Evolutionary conservation across 2,888 invertebrate genomes (phyloP).

Genomic region (Allygus modestus): DNA sequence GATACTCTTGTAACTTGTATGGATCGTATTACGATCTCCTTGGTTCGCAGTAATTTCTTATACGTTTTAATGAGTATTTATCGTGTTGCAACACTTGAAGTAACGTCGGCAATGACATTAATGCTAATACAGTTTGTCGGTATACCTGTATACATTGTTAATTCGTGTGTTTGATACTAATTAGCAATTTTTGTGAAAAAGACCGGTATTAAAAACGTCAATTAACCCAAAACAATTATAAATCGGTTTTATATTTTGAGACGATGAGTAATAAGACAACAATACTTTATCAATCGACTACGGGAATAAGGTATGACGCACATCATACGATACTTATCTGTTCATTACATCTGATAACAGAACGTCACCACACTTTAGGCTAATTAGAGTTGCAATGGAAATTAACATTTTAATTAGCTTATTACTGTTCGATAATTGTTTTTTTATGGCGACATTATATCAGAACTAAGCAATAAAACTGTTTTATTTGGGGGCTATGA

Average conservation of each 20-base stretch:
- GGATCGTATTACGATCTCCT: no score
- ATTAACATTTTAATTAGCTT: conserved; percentile 12
- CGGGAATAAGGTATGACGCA: neutral
- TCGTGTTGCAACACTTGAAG: no score
- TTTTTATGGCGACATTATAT: conserved; percentile 12
- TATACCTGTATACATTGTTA: no score
- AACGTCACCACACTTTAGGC: conserved; percentile 19
- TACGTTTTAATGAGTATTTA: no score
- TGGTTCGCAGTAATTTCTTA: no score
- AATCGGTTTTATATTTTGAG: neutral
- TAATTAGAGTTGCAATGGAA: neutral
- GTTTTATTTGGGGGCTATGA: neutral
- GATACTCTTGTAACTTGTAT: no score
- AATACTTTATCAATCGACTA: neutral
- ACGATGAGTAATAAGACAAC: neutral
- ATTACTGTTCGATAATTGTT: conserved; percentile 29
- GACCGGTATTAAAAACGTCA: no score
- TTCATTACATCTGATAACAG: conserved; percentile 31
- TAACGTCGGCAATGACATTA: no score
- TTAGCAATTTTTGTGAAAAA: no score
- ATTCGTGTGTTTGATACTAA: no score
- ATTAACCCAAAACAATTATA: no score
- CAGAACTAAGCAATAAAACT: conserved; percentile 12
- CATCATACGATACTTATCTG: neutral
- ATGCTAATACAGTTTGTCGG: no score